Evolutionary conservation across 2,888 invertebrate genomes (phyloP).

Genomic region (Phytoseiulus persimilis): DNA sequence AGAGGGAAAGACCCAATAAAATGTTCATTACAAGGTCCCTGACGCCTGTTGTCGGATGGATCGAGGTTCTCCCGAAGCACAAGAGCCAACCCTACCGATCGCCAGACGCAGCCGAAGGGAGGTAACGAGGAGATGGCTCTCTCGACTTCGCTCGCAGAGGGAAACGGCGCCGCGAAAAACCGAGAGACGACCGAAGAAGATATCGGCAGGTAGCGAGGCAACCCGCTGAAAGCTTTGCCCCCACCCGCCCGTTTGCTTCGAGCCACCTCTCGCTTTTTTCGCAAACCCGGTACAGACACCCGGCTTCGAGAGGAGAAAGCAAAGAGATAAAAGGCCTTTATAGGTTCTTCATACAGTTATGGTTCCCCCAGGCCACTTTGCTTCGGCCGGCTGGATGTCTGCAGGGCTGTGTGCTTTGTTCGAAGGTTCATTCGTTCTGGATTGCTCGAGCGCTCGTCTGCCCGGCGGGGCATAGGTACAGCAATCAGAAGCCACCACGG

Average conservation of each 20-base stretch:
- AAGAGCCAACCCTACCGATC: neutral
- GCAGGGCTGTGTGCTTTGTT: neutral
- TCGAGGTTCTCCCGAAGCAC: neutral
- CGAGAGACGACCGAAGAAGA: neutral
- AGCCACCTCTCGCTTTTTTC: neutral
- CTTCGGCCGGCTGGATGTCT: neutral
- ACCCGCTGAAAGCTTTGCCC: neutral
- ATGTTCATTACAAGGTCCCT: neutral
- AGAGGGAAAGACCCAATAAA: neutral
- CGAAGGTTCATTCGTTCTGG: conserved; percentile 18
- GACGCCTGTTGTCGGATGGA: neutral
- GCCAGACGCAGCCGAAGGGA: neutral
- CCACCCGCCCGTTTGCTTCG: neutral
- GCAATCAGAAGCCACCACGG: too few relatives aligned
- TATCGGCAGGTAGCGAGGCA: neutral
- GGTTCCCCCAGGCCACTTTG: conserved; percentile 36
- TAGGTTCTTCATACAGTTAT: conserved; percentile 32
- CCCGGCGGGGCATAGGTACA: neutral
- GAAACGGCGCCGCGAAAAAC: neutral
- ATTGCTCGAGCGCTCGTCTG: neutral
- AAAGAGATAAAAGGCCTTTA: conserved; percentile 37
- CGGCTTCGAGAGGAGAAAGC: neutral
- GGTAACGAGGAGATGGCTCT: neutral
- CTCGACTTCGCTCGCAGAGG: neutral
- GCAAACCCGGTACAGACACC: neutral